A percentile compares a stretch with the other conserved stretches of the same genome.
Evolutionary conservation across 2,888 invertebrate genomes (phyloP).

Genomic region (Luperina testacea): DNA sequence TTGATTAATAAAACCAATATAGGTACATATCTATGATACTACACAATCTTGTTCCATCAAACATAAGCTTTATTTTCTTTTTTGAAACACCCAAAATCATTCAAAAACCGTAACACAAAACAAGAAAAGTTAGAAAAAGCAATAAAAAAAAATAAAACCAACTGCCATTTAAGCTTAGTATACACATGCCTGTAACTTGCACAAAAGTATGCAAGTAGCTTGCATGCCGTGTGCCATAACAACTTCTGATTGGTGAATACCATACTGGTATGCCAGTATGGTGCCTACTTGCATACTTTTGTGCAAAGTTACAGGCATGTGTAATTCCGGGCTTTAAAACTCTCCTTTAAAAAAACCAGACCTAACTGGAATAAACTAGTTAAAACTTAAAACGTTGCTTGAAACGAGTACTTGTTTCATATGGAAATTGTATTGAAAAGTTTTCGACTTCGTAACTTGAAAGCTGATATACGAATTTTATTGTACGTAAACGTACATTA

Average conservation of each 20-base stretch:
- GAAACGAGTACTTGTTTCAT: conserved; percentile 48
- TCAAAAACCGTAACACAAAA: neutral
- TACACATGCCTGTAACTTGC: too few relatives aligned
- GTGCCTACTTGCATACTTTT: too few relatives aligned
- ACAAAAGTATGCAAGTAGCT: too few relatives aligned
- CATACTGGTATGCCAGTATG: too few relatives aligned
- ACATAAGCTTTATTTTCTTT: too few relatives aligned
- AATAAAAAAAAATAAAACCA: neutral
- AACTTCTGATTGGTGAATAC: too few relatives aligned
- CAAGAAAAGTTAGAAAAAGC: neutral
- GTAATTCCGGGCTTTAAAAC: neutral
- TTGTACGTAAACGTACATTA: neutral
- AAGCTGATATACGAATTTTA: conserved; percentile 20
- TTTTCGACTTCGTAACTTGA: conserved; percentile 41
- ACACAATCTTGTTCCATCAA: neutral
- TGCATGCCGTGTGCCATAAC: too few relatives aligned
- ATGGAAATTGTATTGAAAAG: conserved; percentile 57
- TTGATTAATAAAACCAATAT: neutral
- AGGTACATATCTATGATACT: too few relatives aligned
- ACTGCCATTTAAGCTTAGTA: neutral
- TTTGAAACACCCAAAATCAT: conserved; percentile 1
- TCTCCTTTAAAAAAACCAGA: conserved; percentile 30
- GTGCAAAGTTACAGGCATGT: too few relatives aligned
- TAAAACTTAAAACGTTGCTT: conserved; percentile 56
- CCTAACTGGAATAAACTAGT: conserved; percentile 49